Base-by-base conservation (phyloP, 2,797 vertebrate genomes). In the Peromyscus aztecus region DNA sequence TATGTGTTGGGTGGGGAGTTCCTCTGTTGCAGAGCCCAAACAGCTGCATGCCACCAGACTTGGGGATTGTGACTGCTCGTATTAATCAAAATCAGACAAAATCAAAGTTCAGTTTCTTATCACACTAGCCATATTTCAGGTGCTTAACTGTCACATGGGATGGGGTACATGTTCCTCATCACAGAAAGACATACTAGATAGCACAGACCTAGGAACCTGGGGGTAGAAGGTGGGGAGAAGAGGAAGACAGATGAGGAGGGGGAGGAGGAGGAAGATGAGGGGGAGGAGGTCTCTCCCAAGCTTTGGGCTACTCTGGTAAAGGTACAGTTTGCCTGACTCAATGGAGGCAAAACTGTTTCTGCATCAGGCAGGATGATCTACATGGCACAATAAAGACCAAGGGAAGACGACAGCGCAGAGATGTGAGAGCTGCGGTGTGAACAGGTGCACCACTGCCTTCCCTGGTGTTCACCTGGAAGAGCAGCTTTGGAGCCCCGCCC, bases 61-160 rank as follows among this genome's bases (percentile, higher is more conserved):
- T 46, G 46, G 83, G 78, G 61, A 57, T 65, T 91, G 40, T 34
- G 69, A 31, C 46, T 95, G 87, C 55, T 96, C 94, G 46, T 46
- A 67, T 75, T 12, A 90, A 85, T 73, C 31, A 94, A 94, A 94
- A 82, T 31, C 13, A 90, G 92, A 63, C 31, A 65, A 49, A 92
- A 84, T 76, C 46, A 5, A 95, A 90, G n/a, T 63, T 91, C 31
- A 61, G 37, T 63, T 89, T 67, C 19, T 93, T 13, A 37, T 95
- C 59, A 67, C 4, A 73, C 10, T 57, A 91, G 83, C 82, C 75
- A n/a, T 59, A 90, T 91, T 88, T 93, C 65, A 84, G 94, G 49
- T 27, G 46, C n/a, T 90, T 55, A 46, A 57, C 16, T 89, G 40
- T 52, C 37, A 81, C 75, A 16, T 5, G 10, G 61, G 34, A 5